Percentiles rank a stretch among this genome's conserved stretches.
Evolutionary conservation across 2,888 invertebrate genomes (phyloP).

Genomic region (Hetaerina titia): DNA sequence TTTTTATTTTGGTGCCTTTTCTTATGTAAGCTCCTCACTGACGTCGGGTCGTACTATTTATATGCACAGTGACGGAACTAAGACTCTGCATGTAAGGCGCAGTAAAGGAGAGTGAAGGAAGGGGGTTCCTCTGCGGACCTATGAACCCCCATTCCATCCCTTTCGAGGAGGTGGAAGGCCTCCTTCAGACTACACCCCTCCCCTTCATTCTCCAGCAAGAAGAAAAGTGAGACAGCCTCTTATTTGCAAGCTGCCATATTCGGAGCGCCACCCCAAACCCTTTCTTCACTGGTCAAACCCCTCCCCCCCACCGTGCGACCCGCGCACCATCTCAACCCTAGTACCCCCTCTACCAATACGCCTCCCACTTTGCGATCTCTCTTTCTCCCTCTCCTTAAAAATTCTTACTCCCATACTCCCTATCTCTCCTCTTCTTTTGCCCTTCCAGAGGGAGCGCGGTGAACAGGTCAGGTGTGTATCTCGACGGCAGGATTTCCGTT

Average conservation of each 20-base stretch:
- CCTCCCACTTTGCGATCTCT: background rate
- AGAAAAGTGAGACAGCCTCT: conserved; percentile 2
- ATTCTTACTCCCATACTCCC: background rate
- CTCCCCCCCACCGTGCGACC: background rate
- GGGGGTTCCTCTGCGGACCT: background rate
- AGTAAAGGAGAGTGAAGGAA: background rate
- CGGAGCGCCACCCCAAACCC: background rate
- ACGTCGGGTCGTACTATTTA: background rate
- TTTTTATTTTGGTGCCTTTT: background rate
- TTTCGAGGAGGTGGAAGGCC: background rate
- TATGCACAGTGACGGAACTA: background rate
- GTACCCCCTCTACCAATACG: background rate
- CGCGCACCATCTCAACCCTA: background rate
- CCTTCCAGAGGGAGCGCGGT: background rate
- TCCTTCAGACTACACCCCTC: background rate
- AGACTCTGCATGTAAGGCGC: background rate
- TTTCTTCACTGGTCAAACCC: background rate
- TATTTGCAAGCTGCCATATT: conserved; percentile 56
- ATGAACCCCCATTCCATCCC: background rate
- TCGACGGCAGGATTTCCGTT: background rate
- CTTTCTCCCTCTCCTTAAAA: background rate
- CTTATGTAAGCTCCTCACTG: background rate
- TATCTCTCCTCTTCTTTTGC: background rate
- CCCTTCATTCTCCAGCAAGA: background rate
- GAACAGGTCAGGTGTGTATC: conserved; percentile 33